A percentile compares a stretch with the other conserved stretches of the same genome.
Evolutionary conservation across 2,113 vertebrate species (phyloP).

Genomic region (Zosterops borbonicus): DNA sequence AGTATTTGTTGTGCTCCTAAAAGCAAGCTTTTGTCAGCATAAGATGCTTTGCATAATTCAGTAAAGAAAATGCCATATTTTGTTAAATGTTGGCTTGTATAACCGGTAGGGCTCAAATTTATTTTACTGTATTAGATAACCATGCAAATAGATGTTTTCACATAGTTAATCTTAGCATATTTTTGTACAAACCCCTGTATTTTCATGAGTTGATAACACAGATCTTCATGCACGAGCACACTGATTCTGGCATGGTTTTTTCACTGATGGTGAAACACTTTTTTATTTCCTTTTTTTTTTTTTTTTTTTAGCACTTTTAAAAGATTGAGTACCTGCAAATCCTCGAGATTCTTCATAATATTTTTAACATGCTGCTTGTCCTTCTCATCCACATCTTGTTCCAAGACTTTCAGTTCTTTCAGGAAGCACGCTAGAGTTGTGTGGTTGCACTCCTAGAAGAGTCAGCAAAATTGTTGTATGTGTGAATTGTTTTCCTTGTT

Average conservation of each 20-base stretch:
- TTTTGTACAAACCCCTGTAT: background rate
- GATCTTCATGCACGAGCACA: background rate
- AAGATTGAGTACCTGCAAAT: background rate
- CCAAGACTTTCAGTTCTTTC: background rate
- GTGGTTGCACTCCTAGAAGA: slow-evolving; percentile 24
- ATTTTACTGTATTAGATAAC: background rate
- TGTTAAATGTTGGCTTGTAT: background rate
- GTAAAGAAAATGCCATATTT: background rate
- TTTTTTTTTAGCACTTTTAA: background rate
- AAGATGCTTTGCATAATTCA: background rate
- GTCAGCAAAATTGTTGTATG: background rate
- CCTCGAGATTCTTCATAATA: background rate
- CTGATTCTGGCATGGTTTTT: background rate
- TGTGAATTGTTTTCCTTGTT: background rate
- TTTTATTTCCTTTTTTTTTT: background rate
- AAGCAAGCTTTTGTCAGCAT: background rate
- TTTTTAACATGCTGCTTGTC: accelerated
- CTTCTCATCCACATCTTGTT: background rate
- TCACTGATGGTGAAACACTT: background rate
- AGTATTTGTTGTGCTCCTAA: background rate
- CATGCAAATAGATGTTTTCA: background rate
- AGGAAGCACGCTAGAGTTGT: slow-evolving; percentile 14
- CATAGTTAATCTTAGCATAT: accelerated
- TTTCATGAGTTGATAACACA: background rate
- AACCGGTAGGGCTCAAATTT: background rate